These are phyloP conservation scores for Aplodontia rufa DNA, from an alignment of 2,113 vertebrate genomes.

Conservation along the genomic window DNA sequence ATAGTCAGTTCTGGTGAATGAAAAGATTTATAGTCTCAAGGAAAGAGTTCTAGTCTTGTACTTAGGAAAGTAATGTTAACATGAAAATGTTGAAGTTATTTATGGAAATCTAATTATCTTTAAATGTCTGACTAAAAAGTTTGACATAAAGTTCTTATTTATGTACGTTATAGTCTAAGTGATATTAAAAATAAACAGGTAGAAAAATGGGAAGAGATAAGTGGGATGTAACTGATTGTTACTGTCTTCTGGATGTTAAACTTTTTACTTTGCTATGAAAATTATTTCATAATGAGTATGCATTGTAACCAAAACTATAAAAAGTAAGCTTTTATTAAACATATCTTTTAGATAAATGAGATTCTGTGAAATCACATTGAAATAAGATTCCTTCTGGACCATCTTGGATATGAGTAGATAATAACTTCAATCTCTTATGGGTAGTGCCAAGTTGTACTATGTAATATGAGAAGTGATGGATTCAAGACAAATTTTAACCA, in stretches of 20 bases:
- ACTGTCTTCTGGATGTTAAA: background rate
- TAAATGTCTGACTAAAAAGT: constrained; percentile 16
- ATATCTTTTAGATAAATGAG: constrained; percentile 6
- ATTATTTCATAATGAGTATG: background rate
- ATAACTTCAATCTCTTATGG: constrained; percentile 18
- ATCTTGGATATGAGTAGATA: constrained; percentile 5
- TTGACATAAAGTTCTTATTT: background rate
- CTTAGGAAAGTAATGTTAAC: background rate
- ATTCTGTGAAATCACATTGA: constrained; percentile 14
- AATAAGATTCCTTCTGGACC: background rate
- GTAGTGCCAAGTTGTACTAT: constrained; percentile 16
- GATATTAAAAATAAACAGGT: background rate
- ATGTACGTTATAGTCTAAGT: background rate
- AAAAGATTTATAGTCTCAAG: constrained; percentile 4
- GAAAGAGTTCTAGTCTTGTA: background rate
- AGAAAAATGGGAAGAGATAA: constrained; percentile 8
- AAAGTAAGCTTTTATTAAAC: constrained; percentile 17
- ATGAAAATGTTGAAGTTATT: constrained; percentile 4
- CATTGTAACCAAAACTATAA: constrained; percentile 15
- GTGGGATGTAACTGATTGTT: background rate
- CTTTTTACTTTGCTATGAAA: background rate
- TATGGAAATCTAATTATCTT: background rate
- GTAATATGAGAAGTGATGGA: background rate
- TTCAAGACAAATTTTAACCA: constrained; percentile 46
- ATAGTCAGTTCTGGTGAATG: background rate